Evolutionary conservation across 2,888 invertebrate genomes (phyloP), one percentile per base, ranked within the genome.

Genomic region (Leptopilina myrica): DNA sequence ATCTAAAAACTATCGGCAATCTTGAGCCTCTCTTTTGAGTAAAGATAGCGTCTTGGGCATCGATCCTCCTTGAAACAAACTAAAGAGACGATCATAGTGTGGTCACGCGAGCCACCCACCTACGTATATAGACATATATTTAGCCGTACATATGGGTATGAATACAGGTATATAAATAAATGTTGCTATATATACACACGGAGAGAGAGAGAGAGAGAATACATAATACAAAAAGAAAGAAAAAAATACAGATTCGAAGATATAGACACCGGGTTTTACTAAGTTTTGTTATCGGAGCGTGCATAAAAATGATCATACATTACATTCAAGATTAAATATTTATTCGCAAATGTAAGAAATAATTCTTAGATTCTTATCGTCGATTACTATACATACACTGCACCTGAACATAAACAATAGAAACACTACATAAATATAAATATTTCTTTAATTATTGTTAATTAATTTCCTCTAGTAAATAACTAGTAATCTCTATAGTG

Each of bases 281-380:
- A 69, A 69, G 49, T 69, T 69, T 69, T 69, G 67, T 69, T 69
- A 69, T 69, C 67, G 49, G 11, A 46, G 15, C 67, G 49, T 67
- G 20, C 67, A 69, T 49, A 49, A 69, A 69, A 69, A 69, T 69
- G 11, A 49, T 20, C 49, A 49, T 20, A 67, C 49, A 67, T 49
- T 67, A 20, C 20, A 67, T 67, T 49, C 49, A 46, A 43, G 66
- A 5, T 46, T 67, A 43, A 49, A 67, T 67, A 20, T 67, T 67
- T 67, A 46, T 46, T 67, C 12, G 43, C 43, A 43, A 33, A 43
- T 43, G 7, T 8, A 43, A 49, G 46, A 49, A 67, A 20, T 5
- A 67, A 14, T 67, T 46, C 11, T 67, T 49, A 67, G 49, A 67
- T 67, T 1, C 46, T 14, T 20, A n/a, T 6, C 46, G 4, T n/a